These are phyloP conservation scores for Anolis sagrei DNA, from an alignment of 2,113 vertebrate species.

Conservation along the genomic window DNA sequence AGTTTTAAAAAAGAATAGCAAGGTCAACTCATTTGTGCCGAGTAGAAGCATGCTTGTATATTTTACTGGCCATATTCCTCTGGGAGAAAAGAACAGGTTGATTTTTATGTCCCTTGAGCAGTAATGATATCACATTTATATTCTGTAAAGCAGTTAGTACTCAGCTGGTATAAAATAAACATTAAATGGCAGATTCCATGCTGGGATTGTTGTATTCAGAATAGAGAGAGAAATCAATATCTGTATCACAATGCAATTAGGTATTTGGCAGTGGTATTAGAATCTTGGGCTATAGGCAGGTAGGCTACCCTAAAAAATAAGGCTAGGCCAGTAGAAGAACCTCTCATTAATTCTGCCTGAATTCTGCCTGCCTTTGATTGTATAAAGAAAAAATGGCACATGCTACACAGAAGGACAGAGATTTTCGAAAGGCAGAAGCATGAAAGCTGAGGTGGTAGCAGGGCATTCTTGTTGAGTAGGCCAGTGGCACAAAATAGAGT, in stretches of 20 bases:
- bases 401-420: not conserved
- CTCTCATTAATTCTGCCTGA: not conserved
- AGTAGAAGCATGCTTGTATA: not conserved
- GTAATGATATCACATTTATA: not conserved
- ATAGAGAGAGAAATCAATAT: not conserved
- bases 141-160: constrained; percentile 8
- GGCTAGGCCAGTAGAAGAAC: not conserved
- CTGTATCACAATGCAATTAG: not conserved
- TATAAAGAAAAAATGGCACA: not conserved
- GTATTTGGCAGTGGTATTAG: not conserved
- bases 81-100: not conserved
- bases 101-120: constrained; percentile 8
- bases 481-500: not conserved
- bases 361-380: not conserved
- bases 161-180: not conserved
- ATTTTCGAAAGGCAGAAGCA: not conserved
- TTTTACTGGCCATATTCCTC: not conserved
- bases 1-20: not conserved
- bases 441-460: not conserved
- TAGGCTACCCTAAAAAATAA: not conserved
- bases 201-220: not conserved
- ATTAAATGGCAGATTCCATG: not conserved
- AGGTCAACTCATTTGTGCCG: not conserved
- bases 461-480: not conserved
- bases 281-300: not conserved